Evolutionary conservation across 37 sponge, comb jelly and placozoan species (phyloP).

Genomic region (Crambe crambe): DNA sequence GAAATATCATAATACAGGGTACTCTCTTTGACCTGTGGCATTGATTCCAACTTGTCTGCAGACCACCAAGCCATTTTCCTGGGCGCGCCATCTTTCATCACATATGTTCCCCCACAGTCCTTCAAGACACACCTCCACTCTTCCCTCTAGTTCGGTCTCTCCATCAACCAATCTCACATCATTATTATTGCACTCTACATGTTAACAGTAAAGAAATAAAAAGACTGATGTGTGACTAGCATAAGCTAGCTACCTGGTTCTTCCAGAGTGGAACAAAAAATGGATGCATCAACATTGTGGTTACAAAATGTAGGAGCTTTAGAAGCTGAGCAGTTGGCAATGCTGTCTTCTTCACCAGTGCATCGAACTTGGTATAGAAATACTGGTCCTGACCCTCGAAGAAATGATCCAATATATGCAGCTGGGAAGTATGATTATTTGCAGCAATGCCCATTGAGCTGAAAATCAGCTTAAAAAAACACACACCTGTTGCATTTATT

Average conservation of each 20-base stretch:
- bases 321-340: background rate
- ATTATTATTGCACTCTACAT: constrained; percentile 5
- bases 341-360: background rate
- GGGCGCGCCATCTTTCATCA: background rate
- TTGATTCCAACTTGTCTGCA: constrained; percentile 22
- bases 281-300: background rate
- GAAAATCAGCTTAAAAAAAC: too few relatives aligned
- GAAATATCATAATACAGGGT: background rate
- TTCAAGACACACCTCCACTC: constrained; percentile 37
- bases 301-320: background rate
- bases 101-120: constrained; percentile 32
- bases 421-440: background rate
- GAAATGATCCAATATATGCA: background rate
- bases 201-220: background rate
- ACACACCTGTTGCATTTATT: background rate
- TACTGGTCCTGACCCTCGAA: background rate
- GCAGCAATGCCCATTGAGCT: background rate
- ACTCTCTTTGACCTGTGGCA: background rate
- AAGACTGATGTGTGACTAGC: background rate
- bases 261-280: background rate
- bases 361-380: background rate
- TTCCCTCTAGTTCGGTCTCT: background rate
- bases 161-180: constrained; percentile 4
- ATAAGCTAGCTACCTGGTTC: background rate
- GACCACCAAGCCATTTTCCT: background rate